phyloP scores from a whole-genome alignment of 2,113 vertebrate genomes.

The Channa maculata region DNA sequence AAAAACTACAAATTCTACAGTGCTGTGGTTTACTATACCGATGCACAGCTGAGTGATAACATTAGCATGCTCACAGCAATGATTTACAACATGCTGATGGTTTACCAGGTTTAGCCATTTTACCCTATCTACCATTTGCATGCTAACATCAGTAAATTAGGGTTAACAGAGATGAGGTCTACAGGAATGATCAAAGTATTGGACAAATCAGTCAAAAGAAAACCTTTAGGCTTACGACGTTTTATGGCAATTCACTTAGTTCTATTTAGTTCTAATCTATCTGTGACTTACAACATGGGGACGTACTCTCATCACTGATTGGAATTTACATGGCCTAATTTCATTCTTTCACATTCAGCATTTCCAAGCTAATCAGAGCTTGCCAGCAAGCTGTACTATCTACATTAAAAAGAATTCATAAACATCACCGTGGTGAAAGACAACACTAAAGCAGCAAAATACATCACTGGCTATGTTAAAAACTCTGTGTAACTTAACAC shows the following conservation, averaged over 20 bases:
- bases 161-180: not conserved
- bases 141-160: constrained; percentile 18
- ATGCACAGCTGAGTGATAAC: not conserved
- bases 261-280: no score
- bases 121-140: not conserved
- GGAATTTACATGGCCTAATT: not conserved
- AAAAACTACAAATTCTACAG: not conserved
- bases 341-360: not conserved
- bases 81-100: not conserved
- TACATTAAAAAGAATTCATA: constrained; percentile 3
- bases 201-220: not conserved
- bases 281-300: not conserved
- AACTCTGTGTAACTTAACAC: not conserved
- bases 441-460: constrained; percentile 22
- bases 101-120: not conserved
- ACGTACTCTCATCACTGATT: not conserved
- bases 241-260: no score
- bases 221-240: no score
- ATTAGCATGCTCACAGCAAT: constrained; percentile 11
- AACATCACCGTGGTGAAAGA: not conserved
- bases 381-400: constrained; percentile 68
- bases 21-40: constrained; percentile 1
- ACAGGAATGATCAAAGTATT: not conserved
- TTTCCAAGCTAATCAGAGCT: constrained; percentile 54
- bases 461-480: not conserved